A percentile compares a stretch with the other conserved stretches of the same genome.
Conservation (phyloP, 2,113 vertebrate genomes). For the Nycticryphes semicollaris region DNA sequence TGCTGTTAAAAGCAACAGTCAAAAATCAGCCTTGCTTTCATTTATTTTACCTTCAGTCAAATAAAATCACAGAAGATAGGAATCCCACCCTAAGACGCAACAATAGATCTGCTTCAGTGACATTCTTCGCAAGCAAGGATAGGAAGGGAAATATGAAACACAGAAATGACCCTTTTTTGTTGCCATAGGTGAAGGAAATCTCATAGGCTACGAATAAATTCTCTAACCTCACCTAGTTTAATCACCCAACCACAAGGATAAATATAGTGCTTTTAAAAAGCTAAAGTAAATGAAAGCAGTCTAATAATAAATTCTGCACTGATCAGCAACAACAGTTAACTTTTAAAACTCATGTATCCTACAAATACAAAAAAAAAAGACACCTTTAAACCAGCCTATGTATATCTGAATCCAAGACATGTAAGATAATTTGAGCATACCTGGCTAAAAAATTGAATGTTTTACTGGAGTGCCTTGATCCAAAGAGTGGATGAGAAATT, state of each 20-base stretch:
- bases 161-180: not conserved
- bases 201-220: not conserved
- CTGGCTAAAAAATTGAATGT: accelerated
- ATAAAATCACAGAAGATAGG: not conserved
- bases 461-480: not conserved
- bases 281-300: not conserved
- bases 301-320: not conserved
- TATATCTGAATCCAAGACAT: not conserved
- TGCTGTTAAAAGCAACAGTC: not conserved
- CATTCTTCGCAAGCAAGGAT: not conserved
- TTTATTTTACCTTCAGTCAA: not conserved
- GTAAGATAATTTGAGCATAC: not conserved
- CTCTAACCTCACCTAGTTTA: not conserved
- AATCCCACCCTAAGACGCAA: not conserved
- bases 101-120: not conserved
- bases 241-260: not conserved
- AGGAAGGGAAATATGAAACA: not conserved
- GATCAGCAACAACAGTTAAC: not conserved
- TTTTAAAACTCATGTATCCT: not conserved
- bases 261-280: not conserved
- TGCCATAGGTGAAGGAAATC: not conserved
- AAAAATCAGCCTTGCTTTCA: not conserved
- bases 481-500: not conserved
- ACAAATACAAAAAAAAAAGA: not conserved
- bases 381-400: not conserved